Conservation (phyloP, 2,888 invertebrate species). For the Lottia gigantea region DNA sequence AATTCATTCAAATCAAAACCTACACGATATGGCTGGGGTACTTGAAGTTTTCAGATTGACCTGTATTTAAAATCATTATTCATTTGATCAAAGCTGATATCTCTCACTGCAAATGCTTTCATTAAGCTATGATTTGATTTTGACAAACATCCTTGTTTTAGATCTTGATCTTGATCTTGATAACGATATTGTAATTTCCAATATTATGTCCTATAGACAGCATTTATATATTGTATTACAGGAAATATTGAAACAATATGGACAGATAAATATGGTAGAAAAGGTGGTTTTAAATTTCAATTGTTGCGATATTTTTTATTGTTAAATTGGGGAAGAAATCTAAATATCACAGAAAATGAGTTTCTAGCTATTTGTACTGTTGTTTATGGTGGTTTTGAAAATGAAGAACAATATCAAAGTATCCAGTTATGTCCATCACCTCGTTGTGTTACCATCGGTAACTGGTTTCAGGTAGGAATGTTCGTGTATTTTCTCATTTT, state of each 20-base stretch:
- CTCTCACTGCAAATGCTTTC: too few species aligned
- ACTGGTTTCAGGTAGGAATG: slow-evolving; percentile 59
- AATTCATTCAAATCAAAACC: too few species aligned
- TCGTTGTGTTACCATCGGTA: slow-evolving; percentile 59
- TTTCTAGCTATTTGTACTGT: slow-evolving; percentile 55
- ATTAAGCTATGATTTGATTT: too few species aligned
- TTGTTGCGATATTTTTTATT: slow-evolving; percentile 61
- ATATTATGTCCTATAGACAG: slow-evolving; percentile 12
- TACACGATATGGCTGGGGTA: too few species aligned
- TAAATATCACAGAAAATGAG: slow-evolving; percentile 53
- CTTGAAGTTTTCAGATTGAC: too few species aligned
- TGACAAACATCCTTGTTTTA: too few species aligned
- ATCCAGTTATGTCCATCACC: slow-evolving; percentile 49
- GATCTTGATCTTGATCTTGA: too few species aligned
- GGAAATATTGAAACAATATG: slow-evolving; percentile 54
- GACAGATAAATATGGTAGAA: slow-evolving; percentile 60
- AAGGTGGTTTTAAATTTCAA: slow-evolving; percentile 57
- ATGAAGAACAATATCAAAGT: slow-evolving; percentile 45
- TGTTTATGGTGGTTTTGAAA: slow-evolving; percentile 37
- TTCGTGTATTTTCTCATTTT: neutral
- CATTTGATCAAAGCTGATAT: too few species aligned
- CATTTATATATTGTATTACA: slow-evolving; percentile 55
- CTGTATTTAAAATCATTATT: too few species aligned
- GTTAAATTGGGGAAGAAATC: slow-evolving; percentile 55
- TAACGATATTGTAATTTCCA: too few species aligned